Percentiles rank a stretch among this genome's conserved stretches.
Evolutionary conservation across 2,888 invertebrate species (phyloP).

Genomic region (Drosophila ustulata): DNA sequence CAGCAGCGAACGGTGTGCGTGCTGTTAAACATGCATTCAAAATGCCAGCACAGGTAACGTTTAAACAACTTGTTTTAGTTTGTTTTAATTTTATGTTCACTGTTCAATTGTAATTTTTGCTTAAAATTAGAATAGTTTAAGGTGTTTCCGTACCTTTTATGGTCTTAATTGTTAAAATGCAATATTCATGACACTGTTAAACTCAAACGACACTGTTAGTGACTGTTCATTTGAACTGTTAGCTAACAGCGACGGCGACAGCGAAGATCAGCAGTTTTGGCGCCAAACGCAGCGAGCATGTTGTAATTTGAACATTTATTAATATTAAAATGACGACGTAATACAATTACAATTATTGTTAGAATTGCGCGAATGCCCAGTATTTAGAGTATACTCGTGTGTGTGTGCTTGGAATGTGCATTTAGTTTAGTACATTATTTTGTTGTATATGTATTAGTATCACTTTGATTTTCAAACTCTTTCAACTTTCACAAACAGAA

Average conservation of each 20-base stretch:
- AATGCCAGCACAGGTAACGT: neutral
- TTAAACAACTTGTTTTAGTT: neutral
- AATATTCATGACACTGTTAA: neutral
- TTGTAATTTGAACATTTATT: slow-evolving; percentile 58
- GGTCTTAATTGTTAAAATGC: neutral
- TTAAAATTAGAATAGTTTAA: neutral
- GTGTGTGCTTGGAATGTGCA: slow-evolving; percentile 46
- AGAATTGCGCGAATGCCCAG: slow-evolving; percentile 65
- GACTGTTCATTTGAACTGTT: slow-evolving; percentile 1
- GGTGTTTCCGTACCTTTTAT: neutral
- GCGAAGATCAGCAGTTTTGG: slow-evolving; percentile 13
- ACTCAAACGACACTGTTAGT: slow-evolving; percentile 16
- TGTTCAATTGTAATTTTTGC: neutral
- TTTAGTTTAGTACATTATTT: slow-evolving; percentile 55
- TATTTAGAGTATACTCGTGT: slow-evolving; percentile 43
- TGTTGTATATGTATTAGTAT: slow-evolving; percentile 72
- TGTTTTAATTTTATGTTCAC: neutral
- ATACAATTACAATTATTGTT: slow-evolving; percentile 52
- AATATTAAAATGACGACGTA: slow-evolving; percentile 66
- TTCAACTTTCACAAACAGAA: slow-evolving; percentile 8
- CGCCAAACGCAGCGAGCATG: slow-evolving; percentile 20
- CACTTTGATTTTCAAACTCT: slow-evolving; percentile 71
- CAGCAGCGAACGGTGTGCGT: neutral
- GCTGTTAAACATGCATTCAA: slow-evolving; percentile 13
- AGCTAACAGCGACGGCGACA: slow-evolving; percentile 4